Conservation (phyloP, 2,888 invertebrate genomes). For the Molorchus minor region DNA sequence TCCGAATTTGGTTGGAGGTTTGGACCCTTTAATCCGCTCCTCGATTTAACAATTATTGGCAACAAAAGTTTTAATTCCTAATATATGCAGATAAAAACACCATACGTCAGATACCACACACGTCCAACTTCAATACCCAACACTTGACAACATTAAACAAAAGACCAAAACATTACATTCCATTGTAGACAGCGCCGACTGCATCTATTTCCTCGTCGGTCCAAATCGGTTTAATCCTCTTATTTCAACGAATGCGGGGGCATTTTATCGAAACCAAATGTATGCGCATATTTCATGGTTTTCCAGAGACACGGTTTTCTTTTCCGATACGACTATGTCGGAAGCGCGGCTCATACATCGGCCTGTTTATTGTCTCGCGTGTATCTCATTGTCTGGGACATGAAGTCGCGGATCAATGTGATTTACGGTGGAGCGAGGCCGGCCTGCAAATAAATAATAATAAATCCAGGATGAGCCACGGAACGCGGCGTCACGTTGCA, state of each 20-base stretch:
- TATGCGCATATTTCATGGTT: constrained; percentile 25
- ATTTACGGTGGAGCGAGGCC: constrained; percentile 44
- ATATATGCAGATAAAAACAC: too few relatives aligned
- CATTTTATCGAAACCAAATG: constrained; percentile 8
- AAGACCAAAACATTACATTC: too few relatives aligned
- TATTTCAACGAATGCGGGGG: constrained; percentile 12
- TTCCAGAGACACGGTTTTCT: constrained; percentile 26
- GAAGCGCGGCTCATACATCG: constrained; percentile 28
- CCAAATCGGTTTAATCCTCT: constrained; percentile 9
- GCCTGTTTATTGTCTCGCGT: constrained; percentile 43
- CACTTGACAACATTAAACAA: too few relatives aligned
- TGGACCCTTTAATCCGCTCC: too few relatives aligned
- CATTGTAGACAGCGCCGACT: background rate
- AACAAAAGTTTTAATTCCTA: too few relatives aligned
- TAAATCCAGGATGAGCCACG: constrained; percentile 50
- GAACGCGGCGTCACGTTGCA: constrained; percentile 47
- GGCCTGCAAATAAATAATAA: constrained; percentile 51
- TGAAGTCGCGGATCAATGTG: constrained; percentile 44
- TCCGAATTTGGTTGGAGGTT: too few relatives aligned
- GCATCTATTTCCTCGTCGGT: constrained; percentile 8
- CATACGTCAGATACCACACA: too few relatives aligned
- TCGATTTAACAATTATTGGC: too few relatives aligned
- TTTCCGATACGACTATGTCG: constrained; percentile 29
- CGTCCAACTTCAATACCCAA: too few relatives aligned
- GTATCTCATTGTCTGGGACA: constrained; percentile 42